A percentile compares a stretch with the other conserved stretches of the same genome.
Conservation (phyloP, 2,888 invertebrate species). For the Chironomus tentans region DNA sequence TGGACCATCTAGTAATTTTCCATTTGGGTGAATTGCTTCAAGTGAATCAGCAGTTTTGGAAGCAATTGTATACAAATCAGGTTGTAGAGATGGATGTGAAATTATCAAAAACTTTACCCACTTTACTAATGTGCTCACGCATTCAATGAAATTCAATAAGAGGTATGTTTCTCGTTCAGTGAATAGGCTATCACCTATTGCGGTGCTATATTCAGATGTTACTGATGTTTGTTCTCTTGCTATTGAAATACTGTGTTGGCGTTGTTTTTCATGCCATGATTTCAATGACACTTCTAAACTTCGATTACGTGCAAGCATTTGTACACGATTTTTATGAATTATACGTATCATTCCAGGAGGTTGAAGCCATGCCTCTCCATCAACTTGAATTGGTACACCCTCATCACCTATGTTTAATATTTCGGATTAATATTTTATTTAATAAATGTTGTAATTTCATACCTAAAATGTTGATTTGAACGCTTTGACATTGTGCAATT, state of each 20-base stretch:
- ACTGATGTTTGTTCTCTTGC: slow-evolving; percentile 43
- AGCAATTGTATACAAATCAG: slow-evolving; percentile 67
- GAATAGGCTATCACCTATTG: slow-evolving; percentile 43
- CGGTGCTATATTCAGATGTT: slow-evolving; percentile 35
- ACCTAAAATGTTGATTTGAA: slow-evolving; percentile 90
- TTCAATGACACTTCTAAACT: slow-evolving; percentile 83
- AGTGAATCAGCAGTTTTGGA: slow-evolving; percentile 58
- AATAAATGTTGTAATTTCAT: not conserved
- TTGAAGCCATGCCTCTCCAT: slow-evolving; percentile 97
- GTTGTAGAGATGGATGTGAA: slow-evolving; percentile 57
- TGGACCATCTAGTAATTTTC: slow-evolving; percentile 69
- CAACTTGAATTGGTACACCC: slow-evolving; percentile 91
- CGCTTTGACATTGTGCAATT: slow-evolving; percentile 91
- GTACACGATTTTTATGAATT: slow-evolving; percentile 92
- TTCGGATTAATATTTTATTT: too few species aligned
- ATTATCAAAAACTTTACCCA: slow-evolving; percentile 62
- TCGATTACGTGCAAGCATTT: slow-evolving; percentile 88
- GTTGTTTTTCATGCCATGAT: slow-evolving; percentile 78
- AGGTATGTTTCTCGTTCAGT: slow-evolving; percentile 43
- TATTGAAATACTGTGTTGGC: slow-evolving; percentile 47
- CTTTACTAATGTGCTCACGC: slow-evolving; percentile 76
- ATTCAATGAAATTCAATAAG: slow-evolving; percentile 72
- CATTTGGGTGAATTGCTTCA: slow-evolving; percentile 70
- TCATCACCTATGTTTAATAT: slow-evolving; percentile 52
- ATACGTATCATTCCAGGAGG: slow-evolving; percentile 94